These are phyloP conservation scores for Piezodorus guildinii DNA, from an alignment of 1,140 invertebrate species.

Conservation along the genomic window DNA sequence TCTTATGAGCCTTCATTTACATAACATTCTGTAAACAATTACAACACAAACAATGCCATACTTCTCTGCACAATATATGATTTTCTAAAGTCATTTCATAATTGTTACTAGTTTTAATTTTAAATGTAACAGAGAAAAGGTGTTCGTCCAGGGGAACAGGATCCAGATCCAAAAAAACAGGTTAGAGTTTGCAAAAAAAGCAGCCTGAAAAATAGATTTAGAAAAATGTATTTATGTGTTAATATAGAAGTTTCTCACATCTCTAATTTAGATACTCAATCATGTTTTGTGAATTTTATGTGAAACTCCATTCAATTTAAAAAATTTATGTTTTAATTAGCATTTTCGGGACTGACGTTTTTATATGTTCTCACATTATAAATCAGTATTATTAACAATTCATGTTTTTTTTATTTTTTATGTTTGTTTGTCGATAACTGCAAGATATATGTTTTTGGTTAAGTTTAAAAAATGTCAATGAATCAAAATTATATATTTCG, in stretches of 20 bases:
- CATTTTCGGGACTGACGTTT: slow-evolving; percentile 5
- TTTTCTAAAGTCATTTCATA: slow-evolving; percentile 6
- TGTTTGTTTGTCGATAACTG: slow-evolving; percentile 2
- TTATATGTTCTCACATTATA: slow-evolving; percentile 11
- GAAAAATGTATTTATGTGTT: slow-evolving; percentile 9
- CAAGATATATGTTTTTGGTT: not conserved
- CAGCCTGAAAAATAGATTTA: slow-evolving; percentile 6
- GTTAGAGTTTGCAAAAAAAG: slow-evolving; percentile 30
- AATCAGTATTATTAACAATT: slow-evolving; percentile 7
- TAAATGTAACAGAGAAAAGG: slow-evolving; percentile 35
- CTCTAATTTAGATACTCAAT: slow-evolving; percentile 9
- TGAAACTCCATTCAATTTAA: not conserved
- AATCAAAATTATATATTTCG: too few relatives aligned
- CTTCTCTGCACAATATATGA: slow-evolving; percentile 6
- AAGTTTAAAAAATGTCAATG: too few relatives aligned
- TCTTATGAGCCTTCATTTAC: not conserved
- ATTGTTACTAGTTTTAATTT: slow-evolving; percentile 20
- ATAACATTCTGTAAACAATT: slow-evolving; percentile 10
- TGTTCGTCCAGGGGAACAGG: slow-evolving; percentile 38
- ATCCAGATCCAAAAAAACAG: slow-evolving; percentile 39
- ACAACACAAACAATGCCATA: slow-evolving; percentile 12
- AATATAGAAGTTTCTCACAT: not conserved
- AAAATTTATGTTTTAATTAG: not conserved
- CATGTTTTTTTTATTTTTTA: not conserved
- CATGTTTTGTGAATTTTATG: slow-evolving; percentile 8